Base-by-base conservation (phyloP, 1,140 invertebrate species). In the Triops cancriformis region DNA sequence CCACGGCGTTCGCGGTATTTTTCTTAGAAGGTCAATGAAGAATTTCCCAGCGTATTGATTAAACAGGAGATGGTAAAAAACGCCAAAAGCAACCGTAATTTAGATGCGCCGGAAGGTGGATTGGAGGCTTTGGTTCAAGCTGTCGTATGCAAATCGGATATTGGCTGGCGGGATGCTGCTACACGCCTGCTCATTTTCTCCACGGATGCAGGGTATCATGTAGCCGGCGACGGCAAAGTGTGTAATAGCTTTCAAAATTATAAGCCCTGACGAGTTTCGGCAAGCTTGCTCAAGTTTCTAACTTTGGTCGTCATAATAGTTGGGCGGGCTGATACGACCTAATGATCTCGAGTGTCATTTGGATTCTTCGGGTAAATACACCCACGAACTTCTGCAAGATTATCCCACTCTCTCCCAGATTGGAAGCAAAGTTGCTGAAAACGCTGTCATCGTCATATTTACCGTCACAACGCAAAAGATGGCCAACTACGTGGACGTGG, bases 91-190 rank as follows among this genome's bases (percentile, higher is more conserved):
- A 92, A 91, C 1, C 87, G 87, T n/a, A 94, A 93, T 83, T 82
- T 91, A 77, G 92, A 94, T 80, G 82, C 84, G 3, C 91, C 91
- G 1, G 93, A 94, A 85, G 92, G 92, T 42, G 91, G 91, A 27
- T 45, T 78, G 1, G 77, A 78, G 26, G 77, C 77, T 18, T 51
- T 78, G 74, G 74, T 78, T 31, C 93, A 95, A 83, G 89, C 87
- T 0, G 87, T 91, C 23, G 87, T 87, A 2, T 92, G 91, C 81
- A 85, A 85, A 10, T 80, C 89, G n/a, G 81, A 88, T 77, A 86
- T 91, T 14, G 89, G 88, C n/a, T 90, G 89, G 88, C 84, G 84
- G 18, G 80, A 83, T 11, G 84, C 86, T 26, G 87, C 89, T 6
- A 82, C 89, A 41, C 89, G 90, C 80, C 85, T 91, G 23, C 86